These are phyloP conservation scores for Musca domestica DNA, from an alignment of 1,140 invertebrate genomes.

Conservation along the genomic window DNA sequence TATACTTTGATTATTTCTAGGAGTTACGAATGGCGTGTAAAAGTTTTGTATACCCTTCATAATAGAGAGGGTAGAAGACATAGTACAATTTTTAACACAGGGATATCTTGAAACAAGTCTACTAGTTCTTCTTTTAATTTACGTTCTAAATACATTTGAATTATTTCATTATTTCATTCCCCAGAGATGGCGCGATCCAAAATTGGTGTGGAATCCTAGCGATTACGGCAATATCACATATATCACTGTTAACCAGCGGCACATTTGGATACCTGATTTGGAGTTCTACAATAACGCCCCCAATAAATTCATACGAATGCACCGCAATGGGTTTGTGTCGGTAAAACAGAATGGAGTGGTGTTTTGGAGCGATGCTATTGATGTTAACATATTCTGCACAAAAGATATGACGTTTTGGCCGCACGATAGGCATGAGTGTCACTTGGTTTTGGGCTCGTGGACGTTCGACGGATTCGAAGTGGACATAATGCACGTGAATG, in stretches of 20 bases:
- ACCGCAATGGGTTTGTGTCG: constrained; percentile 21
- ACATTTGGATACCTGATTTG: constrained; percentile 28
- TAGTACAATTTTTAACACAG: too few relatives aligned
- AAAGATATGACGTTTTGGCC: constrained; percentile 24
- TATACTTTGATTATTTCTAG: too few relatives aligned
- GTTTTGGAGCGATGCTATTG: constrained; percentile 24
- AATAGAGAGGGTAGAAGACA: too few relatives aligned
- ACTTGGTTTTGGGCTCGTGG: constrained; percentile 26
- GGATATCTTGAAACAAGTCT: too few relatives aligned
- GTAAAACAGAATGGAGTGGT: constrained; percentile 21
- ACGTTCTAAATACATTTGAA: too few relatives aligned
- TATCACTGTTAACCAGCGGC: constrained; percentile 7
- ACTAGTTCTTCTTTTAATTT: too few relatives aligned
- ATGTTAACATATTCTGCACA: constrained; percentile 21
- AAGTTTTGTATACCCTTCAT: too few relatives aligned
- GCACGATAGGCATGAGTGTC: constrained; percentile 25
- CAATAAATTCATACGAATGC: constrained; percentile 27
- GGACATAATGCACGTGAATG: constrained; percentile 24
- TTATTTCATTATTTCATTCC: too few relatives aligned
- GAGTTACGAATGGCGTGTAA: too few relatives aligned
- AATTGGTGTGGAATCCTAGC: constrained; percentile 24
- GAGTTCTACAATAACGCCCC: constrained; percentile 30
- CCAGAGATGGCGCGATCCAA: constrained; percentile 26
- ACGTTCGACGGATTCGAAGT: constrained; percentile 26
- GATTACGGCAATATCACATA: constrained; percentile 24